phyloP scores from a whole-genome alignment of 2,797 vertebrate species.

The Anguilla pacifica region DNA sequence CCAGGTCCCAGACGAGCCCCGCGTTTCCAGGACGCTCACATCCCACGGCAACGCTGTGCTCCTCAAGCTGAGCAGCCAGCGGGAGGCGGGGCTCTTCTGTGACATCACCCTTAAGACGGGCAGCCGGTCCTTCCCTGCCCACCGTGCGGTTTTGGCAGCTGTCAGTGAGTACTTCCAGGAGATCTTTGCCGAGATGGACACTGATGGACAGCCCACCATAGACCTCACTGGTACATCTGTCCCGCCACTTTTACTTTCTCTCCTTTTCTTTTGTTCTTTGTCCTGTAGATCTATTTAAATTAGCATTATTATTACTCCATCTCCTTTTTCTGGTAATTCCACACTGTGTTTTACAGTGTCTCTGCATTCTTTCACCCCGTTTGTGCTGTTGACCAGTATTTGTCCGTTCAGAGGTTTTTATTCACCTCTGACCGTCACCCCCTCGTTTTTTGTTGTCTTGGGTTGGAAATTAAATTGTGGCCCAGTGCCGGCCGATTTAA shows the following conservation, averaged over 20 bases:
- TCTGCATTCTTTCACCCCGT: neutral
- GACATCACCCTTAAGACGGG: slow-evolving; percentile 77
- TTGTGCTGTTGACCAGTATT: neutral
- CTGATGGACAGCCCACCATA: slow-evolving; percentile 62
- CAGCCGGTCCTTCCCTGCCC: slow-evolving; percentile 71
- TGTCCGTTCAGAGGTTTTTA: neutral
- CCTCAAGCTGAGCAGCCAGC: slow-evolving; percentile 74
- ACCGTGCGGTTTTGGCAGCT: slow-evolving; percentile 77
- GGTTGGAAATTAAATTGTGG: neutral
- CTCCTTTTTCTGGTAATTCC: neutral
- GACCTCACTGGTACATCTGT: slow-evolving; percentile 73
- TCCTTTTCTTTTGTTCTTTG: neutral
- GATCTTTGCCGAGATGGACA: slow-evolving; percentile 77
- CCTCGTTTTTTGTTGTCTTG: neutral
- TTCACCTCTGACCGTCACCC: too few relatives aligned
- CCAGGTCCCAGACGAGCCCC: slow-evolving; percentile 32
- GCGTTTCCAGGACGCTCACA: slow-evolving; percentile 70
- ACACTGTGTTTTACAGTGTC: neutral
- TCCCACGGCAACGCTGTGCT: slow-evolving; percentile 70
- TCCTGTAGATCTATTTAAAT: neutral
- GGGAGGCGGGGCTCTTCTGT: slow-evolving; percentile 78
- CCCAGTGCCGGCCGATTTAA: neutral
- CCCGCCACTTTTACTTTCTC: slow-evolving; percentile 28
- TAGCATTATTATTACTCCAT: neutral
- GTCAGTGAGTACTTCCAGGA: slow-evolving; percentile 84